phyloP scores from a whole-genome alignment of 2,797 vertebrate genomes.

The Danio kyathit region DNA sequence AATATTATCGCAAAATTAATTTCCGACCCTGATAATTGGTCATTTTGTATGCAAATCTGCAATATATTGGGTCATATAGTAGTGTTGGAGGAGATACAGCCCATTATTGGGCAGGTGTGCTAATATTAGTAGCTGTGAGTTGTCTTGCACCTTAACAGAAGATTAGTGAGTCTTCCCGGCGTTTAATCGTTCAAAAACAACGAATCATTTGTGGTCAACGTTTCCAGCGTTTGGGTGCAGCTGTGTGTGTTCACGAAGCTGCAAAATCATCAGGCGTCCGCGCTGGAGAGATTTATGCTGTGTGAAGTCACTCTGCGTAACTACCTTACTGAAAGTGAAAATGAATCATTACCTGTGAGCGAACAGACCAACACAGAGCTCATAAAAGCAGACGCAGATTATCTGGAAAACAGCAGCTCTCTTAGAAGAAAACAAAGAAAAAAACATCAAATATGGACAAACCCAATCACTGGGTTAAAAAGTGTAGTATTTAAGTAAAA shows the following conservation, averaged over 20 bases:
- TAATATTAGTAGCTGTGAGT: neutral
- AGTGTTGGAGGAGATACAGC: neutral
- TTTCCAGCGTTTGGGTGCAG: neutral
- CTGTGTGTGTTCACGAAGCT: neutral
- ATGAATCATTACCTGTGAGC: constrained; percentile 38
- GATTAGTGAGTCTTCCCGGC: neutral
- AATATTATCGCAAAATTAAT: too few relatives aligned
- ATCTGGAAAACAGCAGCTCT: neutral
- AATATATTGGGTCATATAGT: neutral
- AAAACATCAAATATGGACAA: too few relatives aligned
- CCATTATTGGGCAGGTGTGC: neutral
- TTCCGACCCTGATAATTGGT: too few relatives aligned
- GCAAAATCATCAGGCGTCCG: constrained; percentile 29
- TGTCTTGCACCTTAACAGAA: neutral
- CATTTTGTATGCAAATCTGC: too few relatives aligned
- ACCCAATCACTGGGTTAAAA: too few relatives aligned
- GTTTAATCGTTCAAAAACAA: neutral
- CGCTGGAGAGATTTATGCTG: constrained; percentile 17
- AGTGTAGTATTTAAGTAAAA: too few relatives aligned
- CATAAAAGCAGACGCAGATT: constrained; percentile 1
- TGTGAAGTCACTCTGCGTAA: constrained; percentile 22
- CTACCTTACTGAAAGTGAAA: constrained; percentile 42
- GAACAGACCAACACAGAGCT: constrained; percentile 6
- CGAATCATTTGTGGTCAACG: constrained; percentile 4
- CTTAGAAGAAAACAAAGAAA: too few relatives aligned